A percentile compares a stretch with the other conserved stretches of the same genome.
Evolutionary conservation across 2,888 invertebrate species (phyloP).

Genomic region (Drosophila mercatorum): DNA sequence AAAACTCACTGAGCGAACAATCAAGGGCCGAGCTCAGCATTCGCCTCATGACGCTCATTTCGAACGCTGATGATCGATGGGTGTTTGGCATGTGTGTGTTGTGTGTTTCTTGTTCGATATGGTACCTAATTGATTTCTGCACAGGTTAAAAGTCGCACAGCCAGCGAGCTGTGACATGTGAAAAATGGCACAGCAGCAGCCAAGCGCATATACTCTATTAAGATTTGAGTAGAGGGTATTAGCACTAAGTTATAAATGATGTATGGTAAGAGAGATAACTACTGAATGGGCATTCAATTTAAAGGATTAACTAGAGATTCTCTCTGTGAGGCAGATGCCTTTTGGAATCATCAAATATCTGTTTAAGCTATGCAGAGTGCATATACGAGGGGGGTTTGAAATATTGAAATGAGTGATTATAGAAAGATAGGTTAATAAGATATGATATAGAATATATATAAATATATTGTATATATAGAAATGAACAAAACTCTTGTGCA

Average conservation of each 20-base stretch:
- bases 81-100: constrained; percentile 25
- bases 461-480: too few species aligned
- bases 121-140: constrained; percentile 70
- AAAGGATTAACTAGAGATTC: too few species aligned
- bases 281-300: not conserved
- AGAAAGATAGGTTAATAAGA: too few species aligned
- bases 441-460: too few species aligned
- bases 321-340: not conserved
- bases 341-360: not conserved
- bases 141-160: constrained; percentile 75
- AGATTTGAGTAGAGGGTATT: not conserved
- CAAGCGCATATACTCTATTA: constrained; percentile 10
- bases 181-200: constrained; percentile 55
- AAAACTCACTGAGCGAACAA: constrained; percentile 35
- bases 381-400: too few species aligned
- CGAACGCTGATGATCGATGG: constrained; percentile 33
- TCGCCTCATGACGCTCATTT: constrained; percentile 33
- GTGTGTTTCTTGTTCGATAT: constrained; percentile 35
- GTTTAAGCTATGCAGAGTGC: not conserved
- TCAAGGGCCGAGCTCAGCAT: constrained; percentile 47
- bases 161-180: constrained; percentile 55
- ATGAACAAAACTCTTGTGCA: too few species aligned
- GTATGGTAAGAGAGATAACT: not conserved
- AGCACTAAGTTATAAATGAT: not conserved
- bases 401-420: too few species aligned